Evolutionary conservation across 2,113 vertebrate species (phyloP), one percentile per base, ranked within the genome.

Genomic region (Diadophis punctatus): DNA sequence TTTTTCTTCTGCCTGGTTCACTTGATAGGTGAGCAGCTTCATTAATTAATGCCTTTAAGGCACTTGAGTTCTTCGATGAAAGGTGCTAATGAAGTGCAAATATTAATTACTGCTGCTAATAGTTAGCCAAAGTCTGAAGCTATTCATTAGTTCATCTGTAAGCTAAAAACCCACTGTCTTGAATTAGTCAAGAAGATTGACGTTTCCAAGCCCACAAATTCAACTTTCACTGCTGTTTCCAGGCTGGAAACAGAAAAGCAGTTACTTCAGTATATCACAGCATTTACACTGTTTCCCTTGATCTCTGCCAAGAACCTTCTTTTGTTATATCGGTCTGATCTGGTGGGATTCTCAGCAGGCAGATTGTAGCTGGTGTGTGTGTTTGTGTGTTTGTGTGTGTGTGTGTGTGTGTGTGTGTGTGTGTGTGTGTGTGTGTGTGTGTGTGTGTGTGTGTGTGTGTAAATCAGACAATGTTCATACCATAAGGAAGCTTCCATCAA

Each of bases 41-140:
- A 60, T 88, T 92, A 90, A 93, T 93, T 90, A 86, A 43, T 93
- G 88, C 53, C 88, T 93, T 80, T 49, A 90, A 86, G 56, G 55
- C 53, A 90, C 30, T 60, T 85, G 68, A 92, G 53, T 86, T 90
- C 55, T 84, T 88, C 86, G 55, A 93, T 93, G 92, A 93, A 93
- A 90, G 88, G 88, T 90, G 88, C 92, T 93, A 93, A 93, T 93
- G 92, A 93, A 86, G 92, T 90, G 88, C 80, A 86, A 93, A 93
- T 90, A 93, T 93, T 93, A 93, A 93, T 93, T 93, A 93, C 92
- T 86, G 46, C 60, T 90, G 74, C 60, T 93, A 93, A 86, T 90
- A 86, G 88, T 93, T 48, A 89, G 80, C 80, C 46, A 90, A 63
- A 93, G 88, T 86, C 92, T 93, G 80, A 90, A 93, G 74, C 88